Evolutionary conservation across 2,888 invertebrate species (phyloP).

Genomic region (Tigriopus californicus): DNA sequence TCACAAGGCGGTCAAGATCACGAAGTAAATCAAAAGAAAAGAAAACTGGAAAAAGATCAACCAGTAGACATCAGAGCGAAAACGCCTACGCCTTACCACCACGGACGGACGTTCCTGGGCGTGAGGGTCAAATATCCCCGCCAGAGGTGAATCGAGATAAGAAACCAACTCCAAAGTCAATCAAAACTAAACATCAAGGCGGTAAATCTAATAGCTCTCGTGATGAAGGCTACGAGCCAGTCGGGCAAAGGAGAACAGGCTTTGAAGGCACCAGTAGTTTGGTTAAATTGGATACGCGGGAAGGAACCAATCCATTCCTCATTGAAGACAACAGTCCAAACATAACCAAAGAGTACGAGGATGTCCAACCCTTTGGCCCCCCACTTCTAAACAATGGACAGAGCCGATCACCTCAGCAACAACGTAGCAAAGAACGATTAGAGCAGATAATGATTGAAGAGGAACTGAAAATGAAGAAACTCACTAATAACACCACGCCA

Average conservation of each 20-base stretch:
- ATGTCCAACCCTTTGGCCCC: too few species aligned
- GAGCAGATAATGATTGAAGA: too few species aligned
- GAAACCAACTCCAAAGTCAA: not conserved
- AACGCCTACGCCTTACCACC: not conserved
- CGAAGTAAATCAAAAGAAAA: not conserved
- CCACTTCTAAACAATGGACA: too few species aligned
- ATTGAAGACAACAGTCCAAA: too few species aligned
- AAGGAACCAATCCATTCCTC: too few species aligned
- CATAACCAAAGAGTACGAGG: too few species aligned
- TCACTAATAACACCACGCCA: too few species aligned
- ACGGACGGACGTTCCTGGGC: not conserved
- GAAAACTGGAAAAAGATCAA: not conserved
- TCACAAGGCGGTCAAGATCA: too few species aligned
- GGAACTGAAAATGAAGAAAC: too few species aligned
- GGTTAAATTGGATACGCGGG: not conserved
- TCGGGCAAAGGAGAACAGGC: not conserved
- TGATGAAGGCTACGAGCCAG: conserved; percentile 10
- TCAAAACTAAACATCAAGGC: not conserved
- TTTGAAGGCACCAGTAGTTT: not conserved
- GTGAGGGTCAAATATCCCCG: not conserved
- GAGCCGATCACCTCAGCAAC: too few species aligned
- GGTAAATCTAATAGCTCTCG: not conserved
- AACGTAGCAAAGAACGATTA: too few species aligned
- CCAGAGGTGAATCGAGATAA: not conserved
- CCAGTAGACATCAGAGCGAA: not conserved